Percentiles rank a stretch among this genome's conserved stretches.
These are phyloP conservation scores for Turnix velox DNA, from an alignment of 2,113 vertebrate genomes.

Conservation along the genomic window DNA sequence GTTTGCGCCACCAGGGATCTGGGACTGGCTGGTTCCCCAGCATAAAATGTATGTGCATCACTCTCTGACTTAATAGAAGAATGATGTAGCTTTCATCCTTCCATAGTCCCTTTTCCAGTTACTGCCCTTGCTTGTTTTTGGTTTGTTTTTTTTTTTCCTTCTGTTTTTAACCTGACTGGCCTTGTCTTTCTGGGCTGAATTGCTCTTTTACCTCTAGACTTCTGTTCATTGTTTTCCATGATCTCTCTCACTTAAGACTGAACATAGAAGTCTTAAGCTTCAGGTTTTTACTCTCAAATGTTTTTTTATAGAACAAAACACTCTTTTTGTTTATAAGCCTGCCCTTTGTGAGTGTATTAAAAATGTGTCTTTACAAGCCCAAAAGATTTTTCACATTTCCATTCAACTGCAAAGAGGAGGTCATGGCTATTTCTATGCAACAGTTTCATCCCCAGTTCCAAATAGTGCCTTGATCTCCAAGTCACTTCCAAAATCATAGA, in stretches of 20 bases:
- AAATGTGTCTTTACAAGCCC: not conserved
- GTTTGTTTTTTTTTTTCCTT: not conserved
- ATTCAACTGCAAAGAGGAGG: not conserved
- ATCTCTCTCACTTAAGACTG: not conserved
- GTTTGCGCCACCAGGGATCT: not conserved
- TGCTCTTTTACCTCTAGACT: not conserved
- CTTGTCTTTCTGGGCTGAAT: not conserved
- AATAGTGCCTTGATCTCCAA: not conserved
- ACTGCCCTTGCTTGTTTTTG: not conserved
- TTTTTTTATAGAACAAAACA: not conserved
- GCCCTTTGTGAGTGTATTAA: not conserved
- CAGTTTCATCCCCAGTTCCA: not conserved
- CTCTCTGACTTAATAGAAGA: not conserved
- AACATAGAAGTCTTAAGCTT: not conserved
- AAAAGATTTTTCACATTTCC: not conserved
- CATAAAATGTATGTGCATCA: not conserved
- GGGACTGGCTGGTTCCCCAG: not conserved
- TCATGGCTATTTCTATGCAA: not conserved
- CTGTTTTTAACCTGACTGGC: not conserved
- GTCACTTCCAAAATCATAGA: not conserved
- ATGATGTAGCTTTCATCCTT: not conserved
- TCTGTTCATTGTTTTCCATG: not conserved
- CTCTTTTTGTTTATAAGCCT: not conserved
- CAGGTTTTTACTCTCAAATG: not conserved
- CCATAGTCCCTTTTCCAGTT: not conserved